phyloP scores from a whole-genome alignment of 2,113 vertebrate species.

The Rhombomys opimus region DNA sequence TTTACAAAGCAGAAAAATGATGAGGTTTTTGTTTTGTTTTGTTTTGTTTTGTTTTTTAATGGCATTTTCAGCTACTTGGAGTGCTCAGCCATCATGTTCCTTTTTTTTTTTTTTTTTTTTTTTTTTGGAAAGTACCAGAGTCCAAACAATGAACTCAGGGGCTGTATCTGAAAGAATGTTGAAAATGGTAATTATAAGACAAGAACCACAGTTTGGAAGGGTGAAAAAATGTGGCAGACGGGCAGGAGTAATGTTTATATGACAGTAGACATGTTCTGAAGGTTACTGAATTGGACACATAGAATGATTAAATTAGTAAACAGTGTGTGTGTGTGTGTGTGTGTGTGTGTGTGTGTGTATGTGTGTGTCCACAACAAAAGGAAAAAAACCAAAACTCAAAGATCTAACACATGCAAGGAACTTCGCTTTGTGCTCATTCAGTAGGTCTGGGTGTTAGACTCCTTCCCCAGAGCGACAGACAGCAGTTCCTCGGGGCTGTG shows the following conservation, averaged over 20 bases:
- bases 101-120: no score
- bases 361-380: neutral
- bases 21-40: neutral
- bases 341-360: neutral
- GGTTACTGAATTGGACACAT: neutral
- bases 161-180: neutral
- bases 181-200: neutral
- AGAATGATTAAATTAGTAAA: neutral
- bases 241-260: neutral
- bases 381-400: neutral
- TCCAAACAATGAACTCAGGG: neutral
- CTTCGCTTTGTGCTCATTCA: neutral
- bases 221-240: neutral
- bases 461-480: neutral
- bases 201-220: neutral
- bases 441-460: neutral
- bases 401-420: constrained; percentile 9
- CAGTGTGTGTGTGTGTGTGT: neutral
- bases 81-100: neutral
- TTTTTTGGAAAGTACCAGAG: neutral
- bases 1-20: neutral
- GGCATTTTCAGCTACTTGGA: neutral
- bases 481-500: neutral
- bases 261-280: neutral
- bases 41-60: neutral